These are phyloP conservation scores for Machaerirhynchus nigripectus DNA, from an alignment of 2,113 vertebrate genomes.

Conservation along the genomic window DNA sequence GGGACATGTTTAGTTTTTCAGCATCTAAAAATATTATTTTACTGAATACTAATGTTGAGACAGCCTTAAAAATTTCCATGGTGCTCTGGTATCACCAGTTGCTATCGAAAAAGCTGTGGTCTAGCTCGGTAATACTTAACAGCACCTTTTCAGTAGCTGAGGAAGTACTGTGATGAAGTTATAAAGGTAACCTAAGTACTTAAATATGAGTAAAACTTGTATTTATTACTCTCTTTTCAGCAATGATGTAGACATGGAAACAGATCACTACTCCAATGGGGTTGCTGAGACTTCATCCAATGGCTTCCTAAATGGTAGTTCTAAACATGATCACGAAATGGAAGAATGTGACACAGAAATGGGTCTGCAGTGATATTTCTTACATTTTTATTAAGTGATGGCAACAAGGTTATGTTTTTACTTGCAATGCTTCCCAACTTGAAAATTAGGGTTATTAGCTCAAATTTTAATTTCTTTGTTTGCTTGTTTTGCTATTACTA, in stretches of 20 bases:
- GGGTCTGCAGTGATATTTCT: slow-evolving; percentile 87
- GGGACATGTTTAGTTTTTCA: not conserved
- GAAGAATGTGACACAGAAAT: slow-evolving; percentile 97
- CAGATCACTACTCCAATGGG: slow-evolving; percentile 96
- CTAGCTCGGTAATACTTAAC: not conserved
- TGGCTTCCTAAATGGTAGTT: slow-evolving; percentile 97
- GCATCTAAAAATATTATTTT: not conserved
- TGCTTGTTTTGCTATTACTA: not conserved
- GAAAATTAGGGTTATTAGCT: slow-evolving; percentile 13
- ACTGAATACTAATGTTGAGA: not conserved
- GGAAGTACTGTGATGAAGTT: not conserved
- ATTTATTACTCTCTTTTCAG: slow-evolving; percentile 72
- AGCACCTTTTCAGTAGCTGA: not conserved
- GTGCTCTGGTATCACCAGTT: not conserved
- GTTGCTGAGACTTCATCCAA: slow-evolving; percentile 94
- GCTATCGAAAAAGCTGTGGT: not conserved
- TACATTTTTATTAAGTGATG: slow-evolving; percentile 77
- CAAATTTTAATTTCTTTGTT: not conserved
- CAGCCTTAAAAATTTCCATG: not conserved
- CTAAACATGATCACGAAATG: slow-evolving; percentile 88
- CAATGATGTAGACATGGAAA: slow-evolving; percentile 97
- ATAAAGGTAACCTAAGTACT: not conserved
- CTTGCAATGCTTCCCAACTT: slow-evolving; percentile 73
- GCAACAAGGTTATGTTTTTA: slow-evolving; percentile 75
- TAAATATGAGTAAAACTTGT: not conserved